phyloP scores from a whole-genome alignment of 2,888 invertebrate species.

The Sinelater perroti region DNA sequence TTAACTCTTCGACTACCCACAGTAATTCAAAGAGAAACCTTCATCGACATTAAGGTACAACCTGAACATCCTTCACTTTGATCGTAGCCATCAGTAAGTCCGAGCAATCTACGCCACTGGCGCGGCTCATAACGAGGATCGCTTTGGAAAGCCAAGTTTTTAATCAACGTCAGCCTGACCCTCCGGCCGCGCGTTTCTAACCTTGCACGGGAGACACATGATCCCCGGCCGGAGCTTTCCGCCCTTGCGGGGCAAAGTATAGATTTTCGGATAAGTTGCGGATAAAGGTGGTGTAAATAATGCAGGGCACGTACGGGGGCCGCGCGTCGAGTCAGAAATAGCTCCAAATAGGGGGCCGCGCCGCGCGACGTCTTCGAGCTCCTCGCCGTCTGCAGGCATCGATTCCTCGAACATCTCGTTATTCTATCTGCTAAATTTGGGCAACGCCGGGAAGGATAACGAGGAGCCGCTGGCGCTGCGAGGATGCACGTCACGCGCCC shows the following conservation, averaged over 20 bases:
- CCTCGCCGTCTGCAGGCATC: too few relatives aligned
- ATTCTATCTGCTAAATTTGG: too few relatives aligned
- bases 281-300: slow-evolving; percentile 58
- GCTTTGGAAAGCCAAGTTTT: slow-evolving; percentile 14
- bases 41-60: too few relatives aligned
- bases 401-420: too few relatives aligned
- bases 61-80: too few relatives aligned
- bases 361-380: slow-evolving; percentile 32
- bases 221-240: slow-evolving; percentile 30
- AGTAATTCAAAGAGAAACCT: too few relatives aligned
- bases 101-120: slow-evolving; percentile 4
- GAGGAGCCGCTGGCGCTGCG: too few relatives aligned
- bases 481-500: too few relatives aligned
- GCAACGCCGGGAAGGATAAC: too few relatives aligned
- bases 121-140: slow-evolving; percentile 2
- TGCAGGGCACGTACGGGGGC: slow-evolving; percentile 56
- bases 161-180: slow-evolving; percentile 28
- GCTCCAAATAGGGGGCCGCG: slow-evolving; percentile 49
- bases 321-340: slow-evolving; percentile 51
- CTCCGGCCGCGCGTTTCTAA: slow-evolving; percentile 12
- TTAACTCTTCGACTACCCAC: too few relatives aligned
- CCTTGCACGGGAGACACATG: slow-evolving; percentile 31
- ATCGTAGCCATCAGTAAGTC: too few relatives aligned
- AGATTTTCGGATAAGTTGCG: slow-evolving; percentile 54
- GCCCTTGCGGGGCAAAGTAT: slow-evolving; percentile 45